Evolutionary conservation across 2,888 invertebrate species (phyloP), one percentile per base, ranked within the genome.

Genomic region (Podotricha telesiphe): DNA sequence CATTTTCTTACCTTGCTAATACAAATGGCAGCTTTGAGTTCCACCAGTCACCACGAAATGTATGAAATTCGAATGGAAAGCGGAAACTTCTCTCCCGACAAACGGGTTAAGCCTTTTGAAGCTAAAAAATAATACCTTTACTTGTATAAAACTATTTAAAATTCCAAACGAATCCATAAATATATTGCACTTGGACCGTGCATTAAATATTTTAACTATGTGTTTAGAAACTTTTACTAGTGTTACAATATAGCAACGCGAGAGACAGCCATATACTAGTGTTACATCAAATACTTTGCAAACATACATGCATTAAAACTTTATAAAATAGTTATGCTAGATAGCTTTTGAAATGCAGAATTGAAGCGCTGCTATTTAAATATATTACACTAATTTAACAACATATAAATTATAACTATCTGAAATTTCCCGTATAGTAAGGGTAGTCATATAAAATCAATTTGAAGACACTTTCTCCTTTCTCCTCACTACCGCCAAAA

Each of bases 251-350:
- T 42, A 13, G 17, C 13, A 51, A 28, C 15, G 22, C 22, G 22
- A 11, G 19, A 13, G 17, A 20, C 20, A 13, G 20, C 50, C 13
- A 10, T 11, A 10, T 20, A n/a, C 11, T 20, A 50, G 48, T 20
- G 20, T 50, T 10, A 20, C 50, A 50, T 50, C 13, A 50, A 50
- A 50, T 50, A 50, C 20, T 50, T 50, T 50, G 20, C 20, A 50
- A 4, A 28, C 28, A 28, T 28, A 4, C 2, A 28, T 4, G 28
- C 28, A n/a, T n/a, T n/a, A n/a, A n/a, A n/a, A n/a, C 28, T 50
- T 11, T 5, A 1, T 50, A 11, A 28, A 7, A 51, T 13, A 17
- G 17, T 47, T 1, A 45, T 45, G 20, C 20, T 4, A 50, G 11
- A 22, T 2, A 51, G 15, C 51, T 51, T 22, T 22, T 6, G 20